These are phyloP conservation scores for Enhydra lutris DNA, from an alignment of 2,113 vertebrate genomes.

Conservation along the genomic window DNA sequence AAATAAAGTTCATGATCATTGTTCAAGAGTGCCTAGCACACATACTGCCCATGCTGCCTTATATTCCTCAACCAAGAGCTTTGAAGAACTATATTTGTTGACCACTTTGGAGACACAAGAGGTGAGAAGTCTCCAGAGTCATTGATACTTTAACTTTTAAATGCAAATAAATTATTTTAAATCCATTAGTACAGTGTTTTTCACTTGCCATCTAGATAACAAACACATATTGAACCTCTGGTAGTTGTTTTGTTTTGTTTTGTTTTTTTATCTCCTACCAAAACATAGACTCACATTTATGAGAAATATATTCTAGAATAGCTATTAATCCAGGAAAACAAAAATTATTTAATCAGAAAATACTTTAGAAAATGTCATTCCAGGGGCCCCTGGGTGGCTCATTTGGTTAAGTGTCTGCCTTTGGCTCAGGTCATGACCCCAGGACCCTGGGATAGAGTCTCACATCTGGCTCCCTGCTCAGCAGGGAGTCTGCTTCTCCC, in stretches of 20 bases:
- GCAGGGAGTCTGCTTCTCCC: no score
- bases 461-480: no score
- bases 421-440: no score
- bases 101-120: neutral
- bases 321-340: neutral
- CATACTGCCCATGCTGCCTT: neutral
- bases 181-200: neutral
- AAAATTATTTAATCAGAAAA: neutral
- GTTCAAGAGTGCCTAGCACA: neutral
- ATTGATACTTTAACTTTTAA: neutral
- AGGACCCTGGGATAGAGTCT: no score
- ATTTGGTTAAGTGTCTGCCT: no score
- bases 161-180: neutral
- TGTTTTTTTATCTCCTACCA: neutral
- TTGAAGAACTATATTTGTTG: neutral
- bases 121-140: neutral
- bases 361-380: neutral
- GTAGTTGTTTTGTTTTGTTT: neutral
- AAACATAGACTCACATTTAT: neutral
- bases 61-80: neutral
- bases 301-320: neutral
- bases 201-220: neutral
- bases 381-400: neutral
- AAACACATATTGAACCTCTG: neutral
- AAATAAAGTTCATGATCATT: neutral